phyloP scores from a whole-genome alignment of 1,140 invertebrate species.

The Saccostrea glomerata region DNA sequence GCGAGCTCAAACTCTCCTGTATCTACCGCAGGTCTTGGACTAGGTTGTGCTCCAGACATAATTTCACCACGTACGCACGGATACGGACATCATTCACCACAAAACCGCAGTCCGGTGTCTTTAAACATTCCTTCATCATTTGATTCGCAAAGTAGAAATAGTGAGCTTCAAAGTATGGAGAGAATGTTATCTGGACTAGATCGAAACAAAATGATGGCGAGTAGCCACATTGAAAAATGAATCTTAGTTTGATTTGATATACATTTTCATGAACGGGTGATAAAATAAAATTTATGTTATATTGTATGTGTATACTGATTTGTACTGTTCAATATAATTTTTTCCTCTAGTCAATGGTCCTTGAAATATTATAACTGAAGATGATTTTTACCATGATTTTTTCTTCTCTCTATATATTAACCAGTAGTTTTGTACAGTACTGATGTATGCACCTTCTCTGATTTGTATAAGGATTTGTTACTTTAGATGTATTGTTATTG shows the following conservation, averaged over 20 bases:
- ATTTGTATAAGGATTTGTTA: neutral
- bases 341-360: neutral
- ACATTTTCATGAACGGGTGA: constrained; percentile 4
- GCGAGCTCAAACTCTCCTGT: constrained; percentile 50
- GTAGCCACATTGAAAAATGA: constrained; percentile 5
- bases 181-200: constrained; percentile 53
- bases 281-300: neutral
- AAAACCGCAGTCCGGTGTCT: constrained; percentile 51
- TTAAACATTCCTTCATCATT: constrained; percentile 57
- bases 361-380: neutral
- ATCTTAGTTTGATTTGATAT: neutral
- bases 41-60: constrained; percentile 39
- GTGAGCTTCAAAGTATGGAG: constrained; percentile 57
- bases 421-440: neutral
- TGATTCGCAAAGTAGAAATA: constrained; percentile 51
- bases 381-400: neutral
- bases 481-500: constrained; percentile 10
- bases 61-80: constrained; percentile 54
- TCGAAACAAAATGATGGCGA: constrained; percentile 31
- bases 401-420: neutral
- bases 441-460: neutral
- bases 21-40: constrained; percentile 34
- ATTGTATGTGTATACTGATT: constrained; percentile 18
- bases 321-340: neutral
- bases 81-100: constrained; percentile 47